Conservation (phyloP, 2,113 vertebrate genomes). For the Onychostoma macrolepis region DNA sequence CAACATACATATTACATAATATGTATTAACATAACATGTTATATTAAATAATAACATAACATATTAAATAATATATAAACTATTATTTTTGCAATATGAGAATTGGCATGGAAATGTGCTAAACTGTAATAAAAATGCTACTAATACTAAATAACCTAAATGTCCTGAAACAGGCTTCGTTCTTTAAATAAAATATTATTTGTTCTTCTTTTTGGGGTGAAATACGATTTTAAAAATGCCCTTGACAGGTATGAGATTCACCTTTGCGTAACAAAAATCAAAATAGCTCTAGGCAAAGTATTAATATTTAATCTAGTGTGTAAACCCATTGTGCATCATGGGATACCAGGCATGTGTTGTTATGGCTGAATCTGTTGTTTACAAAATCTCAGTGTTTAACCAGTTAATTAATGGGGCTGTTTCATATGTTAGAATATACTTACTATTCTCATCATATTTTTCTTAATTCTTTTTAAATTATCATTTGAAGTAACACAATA, state of each 20-base stretch:
- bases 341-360: constrained; percentile 11
- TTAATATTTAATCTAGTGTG: constrained; percentile 34
- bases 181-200: neutral
- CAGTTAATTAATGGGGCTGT: neutral
- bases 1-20: too few relatives aligned
- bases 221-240: neutral
- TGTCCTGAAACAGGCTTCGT: neutral
- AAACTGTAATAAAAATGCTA: neutral
- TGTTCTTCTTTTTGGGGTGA: neutral
- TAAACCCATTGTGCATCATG: constrained; percentile 4
- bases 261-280: neutral
- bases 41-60: too few relatives aligned
- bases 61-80: too few relatives aligned
- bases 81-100: neutral
- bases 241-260: neutral
- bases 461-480: neutral
- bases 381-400: neutral
- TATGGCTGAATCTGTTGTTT: neutral
- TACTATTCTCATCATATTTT: neutral
- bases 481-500: neutral
- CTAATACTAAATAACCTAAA: neutral
- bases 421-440: neutral
- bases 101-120: neutral
- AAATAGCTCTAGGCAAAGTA: constrained; percentile 22
- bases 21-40: too few relatives aligned